Evolutionary conservation across 2,113 vertebrate species (phyloP), one percentile per base, ranked within the genome.

Genomic region (Lathamus discolor): DNA sequence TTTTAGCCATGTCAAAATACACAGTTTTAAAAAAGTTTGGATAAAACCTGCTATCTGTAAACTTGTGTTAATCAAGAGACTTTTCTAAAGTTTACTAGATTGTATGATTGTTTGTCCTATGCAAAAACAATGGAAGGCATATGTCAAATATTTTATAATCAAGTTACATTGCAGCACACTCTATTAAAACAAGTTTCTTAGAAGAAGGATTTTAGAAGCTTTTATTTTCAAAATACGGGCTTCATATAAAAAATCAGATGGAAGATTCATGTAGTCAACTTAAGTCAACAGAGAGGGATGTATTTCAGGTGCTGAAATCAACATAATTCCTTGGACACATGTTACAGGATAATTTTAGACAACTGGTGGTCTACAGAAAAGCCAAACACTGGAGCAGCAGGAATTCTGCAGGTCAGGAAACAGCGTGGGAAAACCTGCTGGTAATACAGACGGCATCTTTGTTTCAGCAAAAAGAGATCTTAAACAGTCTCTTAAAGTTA

Each of bases 341-440:
- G 48, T 25, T 89, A 46, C 18, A 83, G 92, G 90, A 86, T 70
- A 83, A 91, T 74, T 94, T 67, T 91, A 77, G 79, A 39, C 78
- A 83, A 90, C 54, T 93, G 85, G 87, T 92, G 68, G 78, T 77
- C 90, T 83, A 31, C 85, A 31, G 75, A 93, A 85, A 93, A 94
- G 49, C 17, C 43, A 70, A 95, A 86, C 59, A 70, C 24, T 68
- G 68, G 81, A 90, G 59, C 92, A 63, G 87, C 84, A 83, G 90
- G 82, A 72, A 83, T 94, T 91, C 85, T 92, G 63, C 87, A 96
- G 90, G 64, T 91, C 85, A 93, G 54, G 68, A 94, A 90, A 89
- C 89, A 90, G 83, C 5, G 2, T 85, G 90, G 66, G 89, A 93
- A 97, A 96, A 88, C 75, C 79, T 77, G 63, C 78, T 93, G 59